Percentiles rank a stretch among this genome's conserved stretches.
phyloP scores from a whole-genome alignment of 2,113 vertebrate species.

The Apeltes quadracus region DNA sequence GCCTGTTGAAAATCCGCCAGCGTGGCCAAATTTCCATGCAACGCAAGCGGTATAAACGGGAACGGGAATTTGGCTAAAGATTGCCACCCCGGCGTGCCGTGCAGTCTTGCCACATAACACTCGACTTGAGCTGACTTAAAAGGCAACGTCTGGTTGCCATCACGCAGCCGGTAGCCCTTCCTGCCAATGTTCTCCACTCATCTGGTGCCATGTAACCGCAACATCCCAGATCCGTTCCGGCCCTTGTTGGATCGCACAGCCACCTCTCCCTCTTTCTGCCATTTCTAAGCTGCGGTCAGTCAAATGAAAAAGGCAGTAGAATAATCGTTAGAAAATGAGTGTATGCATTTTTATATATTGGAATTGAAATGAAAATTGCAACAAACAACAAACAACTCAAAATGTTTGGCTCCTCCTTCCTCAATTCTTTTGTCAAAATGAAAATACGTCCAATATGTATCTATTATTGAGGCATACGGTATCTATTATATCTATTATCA shows the following conservation, averaged over 20 bases:
- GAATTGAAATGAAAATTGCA: background rate
- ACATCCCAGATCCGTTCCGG: background rate
- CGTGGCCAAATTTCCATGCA: constrained; percentile 43
- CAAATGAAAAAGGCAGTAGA: background rate
- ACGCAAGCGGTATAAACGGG: constrained; percentile 40
- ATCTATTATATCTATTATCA: too few species aligned
- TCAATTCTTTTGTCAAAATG: too few species aligned
- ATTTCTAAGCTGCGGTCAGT: background rate
- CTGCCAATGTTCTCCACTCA: background rate
- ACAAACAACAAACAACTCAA: background rate
- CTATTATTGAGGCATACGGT: too few species aligned
- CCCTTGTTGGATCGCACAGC: background rate
- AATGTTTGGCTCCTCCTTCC: background rate
- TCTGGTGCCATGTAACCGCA: background rate
- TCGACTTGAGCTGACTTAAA: constrained; percentile 44
- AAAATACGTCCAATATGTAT: too few species aligned
- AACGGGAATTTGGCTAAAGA: constrained; percentile 36
- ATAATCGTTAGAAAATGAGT: background rate
- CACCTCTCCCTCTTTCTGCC: background rate
- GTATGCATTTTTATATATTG: background rate
- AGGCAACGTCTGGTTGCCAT: constrained; percentile 35
- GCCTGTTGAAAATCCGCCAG: constrained; percentile 35
- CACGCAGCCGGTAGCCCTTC: background rate
- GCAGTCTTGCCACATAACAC: constrained; percentile 54
- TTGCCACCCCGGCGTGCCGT: constrained; percentile 20